phyloP scores from a whole-genome alignment of 1,140 invertebrate genomes.

The Papilio polytes region DNA sequence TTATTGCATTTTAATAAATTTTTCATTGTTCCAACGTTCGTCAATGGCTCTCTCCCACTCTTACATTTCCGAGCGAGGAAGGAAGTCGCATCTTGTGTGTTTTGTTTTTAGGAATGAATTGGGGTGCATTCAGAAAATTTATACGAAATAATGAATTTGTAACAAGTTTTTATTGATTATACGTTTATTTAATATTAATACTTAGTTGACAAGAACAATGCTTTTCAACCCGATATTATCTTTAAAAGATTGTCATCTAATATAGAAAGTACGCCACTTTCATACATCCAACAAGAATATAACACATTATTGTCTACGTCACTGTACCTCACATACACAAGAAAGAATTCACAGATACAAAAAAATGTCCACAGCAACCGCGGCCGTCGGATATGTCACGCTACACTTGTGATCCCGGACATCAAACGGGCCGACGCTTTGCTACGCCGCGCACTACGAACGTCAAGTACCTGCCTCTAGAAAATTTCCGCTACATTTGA shows the following conservation, averaged over 20 bases:
- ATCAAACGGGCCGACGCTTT: constrained; percentile 71
- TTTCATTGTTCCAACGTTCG: constrained; percentile 73
- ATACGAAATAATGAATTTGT: constrained; percentile 11
- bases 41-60: constrained; percentile 58
- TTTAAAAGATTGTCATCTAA: not conserved
- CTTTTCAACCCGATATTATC: not conserved
- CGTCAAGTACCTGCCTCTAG: not conserved
- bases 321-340: constrained; percentile 39
- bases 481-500: constrained; percentile 71
- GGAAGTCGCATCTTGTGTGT: constrained; percentile 66
- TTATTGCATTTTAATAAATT: constrained; percentile 83
- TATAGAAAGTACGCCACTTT: not conserved
- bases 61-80: constrained; percentile 72
- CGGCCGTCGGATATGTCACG: constrained; percentile 74
- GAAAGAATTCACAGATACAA: constrained; percentile 65
- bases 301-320: constrained; percentile 12
- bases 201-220: not conserved
- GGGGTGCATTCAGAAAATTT: constrained; percentile 46
- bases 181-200: not conserved
- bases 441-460: constrained; percentile 67
- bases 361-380: constrained; percentile 61
- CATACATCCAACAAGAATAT: not conserved
- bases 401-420: constrained; percentile 68
- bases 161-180: not conserved
- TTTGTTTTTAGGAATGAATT: constrained; percentile 61